A percentile compares a stretch with the other conserved stretches of the same genome.
Conservation (phyloP, 2,113 vertebrate genomes). For the Lathamus discolor region DNA sequence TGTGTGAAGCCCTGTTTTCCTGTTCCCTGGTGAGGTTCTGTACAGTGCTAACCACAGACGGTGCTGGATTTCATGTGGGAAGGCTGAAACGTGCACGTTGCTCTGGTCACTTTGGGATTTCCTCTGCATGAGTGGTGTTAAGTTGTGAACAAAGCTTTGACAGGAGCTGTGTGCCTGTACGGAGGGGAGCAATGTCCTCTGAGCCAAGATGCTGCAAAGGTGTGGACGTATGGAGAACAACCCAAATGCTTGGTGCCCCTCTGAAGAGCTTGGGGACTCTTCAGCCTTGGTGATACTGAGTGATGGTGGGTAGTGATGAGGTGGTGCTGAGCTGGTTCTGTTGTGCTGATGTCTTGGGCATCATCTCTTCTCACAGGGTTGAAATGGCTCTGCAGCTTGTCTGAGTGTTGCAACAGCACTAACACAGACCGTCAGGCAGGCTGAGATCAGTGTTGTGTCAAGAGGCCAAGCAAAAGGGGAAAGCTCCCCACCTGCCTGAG, state of each 20-base stretch:
- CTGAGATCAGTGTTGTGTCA: not conserved
- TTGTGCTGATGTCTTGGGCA: rapidly evolving
- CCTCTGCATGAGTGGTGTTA: not conserved
- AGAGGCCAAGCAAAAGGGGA: not conserved
- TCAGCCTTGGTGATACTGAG: not conserved
- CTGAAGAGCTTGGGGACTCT: not conserved
- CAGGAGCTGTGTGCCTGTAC: not conserved
- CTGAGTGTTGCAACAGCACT: not conserved
- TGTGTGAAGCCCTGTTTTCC: not conserved
- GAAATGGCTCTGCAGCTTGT: not conserved
- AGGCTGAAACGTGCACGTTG: rapidly evolving
- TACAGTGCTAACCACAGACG: rapidly evolving
- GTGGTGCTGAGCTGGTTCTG: not conserved
- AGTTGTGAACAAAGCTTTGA: rapidly evolving
- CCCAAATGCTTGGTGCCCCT: not conserved
- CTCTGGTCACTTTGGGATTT: not conserved
- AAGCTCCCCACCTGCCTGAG: rapidly evolving
- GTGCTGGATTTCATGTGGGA: not conserved
- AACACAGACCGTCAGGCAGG: rapidly evolving
- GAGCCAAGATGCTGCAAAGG: not conserved
- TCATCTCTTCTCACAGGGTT: not conserved
- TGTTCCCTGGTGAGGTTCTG: not conserved
- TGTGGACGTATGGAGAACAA: not conserved
- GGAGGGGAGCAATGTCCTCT: not conserved
- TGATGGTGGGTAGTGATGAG: not conserved